Evolutionary conservation across 2,797 vertebrate genomes (phyloP), one percentile per base, ranked within the genome.

Genomic region (Enteromius argenteus): DNA sequence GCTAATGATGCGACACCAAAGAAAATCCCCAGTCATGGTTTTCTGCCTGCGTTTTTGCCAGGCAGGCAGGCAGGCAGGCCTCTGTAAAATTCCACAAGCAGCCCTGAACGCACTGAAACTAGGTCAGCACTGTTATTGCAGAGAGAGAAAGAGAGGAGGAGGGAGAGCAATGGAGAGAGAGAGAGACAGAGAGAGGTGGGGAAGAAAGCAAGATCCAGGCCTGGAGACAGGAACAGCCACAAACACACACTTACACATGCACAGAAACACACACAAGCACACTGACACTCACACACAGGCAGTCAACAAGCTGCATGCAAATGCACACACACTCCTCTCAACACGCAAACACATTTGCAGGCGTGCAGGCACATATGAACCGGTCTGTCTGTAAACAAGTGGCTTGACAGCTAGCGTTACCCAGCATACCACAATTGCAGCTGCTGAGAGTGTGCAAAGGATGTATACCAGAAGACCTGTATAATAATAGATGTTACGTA

Each of bases 31-130:
- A 93, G 94, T 96, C 95, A 95, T 94, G 94, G 92, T 95, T 95
- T 95, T 95, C 91, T 94, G 93, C 94, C 92, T 94, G 93, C 93
- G 88, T 94, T 95, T 94, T 86, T 91, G 91, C 90, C 93, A 92
- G 93, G 92, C 91, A 94, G 92, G 91, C 46, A 46, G 44, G 44
- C 93, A 92, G 93, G 92, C 95, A 95, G 95, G 94, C 95, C 94
- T 94, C 95, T 96, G 95, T 96, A 96, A 96, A 96, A 96, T 96
- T 96, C 95, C 95, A 96, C 95, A 95, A 95, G 95, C 95, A 94
- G 95, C 94, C 93, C 95, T 94, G 94, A 96, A 96, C 94, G 95
- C 93, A 94, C 93, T 95, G 95, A 95, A 96, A 95, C 94, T 96
- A 96, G 95, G 95, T 96, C 95, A 96, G 95, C 95, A 94, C 95